Percentiles rank a stretch among this genome's conserved stretches.
phyloP scores from a whole-genome alignment of 2,888 invertebrate genomes.

The Ochropacha duplaris region DNA sequence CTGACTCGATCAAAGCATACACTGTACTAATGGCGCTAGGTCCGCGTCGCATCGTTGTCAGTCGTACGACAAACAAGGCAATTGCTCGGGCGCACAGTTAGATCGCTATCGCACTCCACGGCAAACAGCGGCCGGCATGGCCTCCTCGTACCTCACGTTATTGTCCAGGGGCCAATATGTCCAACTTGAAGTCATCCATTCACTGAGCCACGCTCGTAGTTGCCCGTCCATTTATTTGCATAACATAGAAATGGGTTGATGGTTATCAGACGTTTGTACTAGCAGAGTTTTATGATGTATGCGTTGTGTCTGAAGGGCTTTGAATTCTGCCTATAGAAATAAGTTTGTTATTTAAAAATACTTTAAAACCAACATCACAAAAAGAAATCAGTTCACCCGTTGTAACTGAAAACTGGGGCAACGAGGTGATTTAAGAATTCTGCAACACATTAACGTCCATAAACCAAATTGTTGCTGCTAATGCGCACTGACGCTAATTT shows the following conservation, averaged over 20 bases:
- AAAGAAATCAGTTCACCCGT: constrained; percentile 22
- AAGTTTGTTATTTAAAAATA: background rate
- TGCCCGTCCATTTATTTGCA: constrained; percentile 30
- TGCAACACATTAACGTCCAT: constrained; percentile 23
- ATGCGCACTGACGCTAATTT: constrained; percentile 23
- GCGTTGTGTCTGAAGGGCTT: background rate
- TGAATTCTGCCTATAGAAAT: background rate
- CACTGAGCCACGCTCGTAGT: constrained; percentile 19
- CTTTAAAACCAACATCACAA: constrained; percentile 15
- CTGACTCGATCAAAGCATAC: constrained; percentile 25
- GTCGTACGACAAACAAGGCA: constrained; percentile 71
- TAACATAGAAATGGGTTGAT: constrained; percentile 21
- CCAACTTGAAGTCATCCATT: constrained; percentile 41
- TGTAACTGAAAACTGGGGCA: constrained; percentile 36
- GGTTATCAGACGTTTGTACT: constrained; percentile 6
- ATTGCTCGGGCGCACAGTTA: constrained; percentile 57
- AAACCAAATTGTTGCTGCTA: constrained; percentile 20
- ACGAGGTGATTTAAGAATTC: constrained; percentile 22
- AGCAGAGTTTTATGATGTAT: background rate
- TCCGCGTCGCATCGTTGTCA: constrained; percentile 10
- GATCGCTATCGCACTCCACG: constrained; percentile 67
- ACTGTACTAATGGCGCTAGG: constrained; percentile 20
- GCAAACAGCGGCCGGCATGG: constrained; percentile 32
- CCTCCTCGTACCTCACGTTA: constrained; percentile 21
- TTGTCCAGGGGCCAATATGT: constrained; percentile 45